phyloP scores from a whole-genome alignment of 2,113 vertebrate genomes.

The Phrynocephalus versicolor region DNA sequence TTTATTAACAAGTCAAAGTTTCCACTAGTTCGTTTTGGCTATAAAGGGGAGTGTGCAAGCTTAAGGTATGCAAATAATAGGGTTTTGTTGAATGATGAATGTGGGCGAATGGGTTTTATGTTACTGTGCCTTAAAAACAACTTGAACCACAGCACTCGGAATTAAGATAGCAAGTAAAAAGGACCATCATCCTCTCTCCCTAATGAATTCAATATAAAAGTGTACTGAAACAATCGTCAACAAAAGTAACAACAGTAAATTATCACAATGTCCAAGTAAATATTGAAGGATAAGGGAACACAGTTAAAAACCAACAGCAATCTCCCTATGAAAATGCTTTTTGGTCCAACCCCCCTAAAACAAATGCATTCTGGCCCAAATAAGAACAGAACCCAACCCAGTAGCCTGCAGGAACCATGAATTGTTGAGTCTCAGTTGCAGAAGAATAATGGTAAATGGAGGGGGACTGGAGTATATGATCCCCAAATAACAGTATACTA shows the following conservation, averaged over 20 bases:
- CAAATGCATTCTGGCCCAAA: too few relatives aligned
- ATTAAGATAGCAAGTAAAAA: neutral
- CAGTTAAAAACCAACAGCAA: neutral
- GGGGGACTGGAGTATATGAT: too few relatives aligned
- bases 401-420: neutral
- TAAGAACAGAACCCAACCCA: neutral
- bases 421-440: neutral
- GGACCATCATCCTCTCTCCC: neutral
- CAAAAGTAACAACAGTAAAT: neutral
- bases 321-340: neutral
- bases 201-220: neutral
- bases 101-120: neutral
- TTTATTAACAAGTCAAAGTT: neutral
- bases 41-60: neutral
- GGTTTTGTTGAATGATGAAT: neutral
- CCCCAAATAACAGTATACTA: neutral
- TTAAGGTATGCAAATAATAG: neutral
- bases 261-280: neutral
- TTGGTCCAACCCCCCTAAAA: neutral
- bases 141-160: neutral
- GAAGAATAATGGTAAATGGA: neutral
- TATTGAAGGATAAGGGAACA: neutral
- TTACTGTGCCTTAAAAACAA: neutral
- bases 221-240: neutral
- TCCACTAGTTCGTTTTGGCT: neutral